Conservation (phyloP, 2,797 vertebrate genomes). For the Capromys pilorides region DNA sequence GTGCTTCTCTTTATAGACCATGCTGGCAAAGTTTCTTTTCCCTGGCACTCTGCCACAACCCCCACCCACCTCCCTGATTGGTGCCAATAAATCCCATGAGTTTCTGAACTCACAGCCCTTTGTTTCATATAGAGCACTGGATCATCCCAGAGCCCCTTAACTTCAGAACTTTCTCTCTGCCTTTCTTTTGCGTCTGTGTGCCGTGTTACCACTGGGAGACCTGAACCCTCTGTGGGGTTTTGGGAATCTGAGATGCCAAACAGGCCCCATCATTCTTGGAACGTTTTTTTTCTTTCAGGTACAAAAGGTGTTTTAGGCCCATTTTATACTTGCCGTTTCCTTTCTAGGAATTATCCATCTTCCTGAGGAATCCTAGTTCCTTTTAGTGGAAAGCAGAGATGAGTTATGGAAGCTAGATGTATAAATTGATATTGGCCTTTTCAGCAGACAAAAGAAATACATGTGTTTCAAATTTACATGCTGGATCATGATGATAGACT, state of each 20-base stretch:
- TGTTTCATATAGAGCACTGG: neutral
- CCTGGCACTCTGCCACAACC: neutral
- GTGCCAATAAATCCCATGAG: neutral
- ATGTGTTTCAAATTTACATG: neutral
- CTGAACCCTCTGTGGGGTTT: neutral
- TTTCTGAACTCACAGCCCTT: neutral
- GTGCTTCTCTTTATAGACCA: neutral
- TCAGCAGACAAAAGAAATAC: neutral
- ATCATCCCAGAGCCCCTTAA: neutral
- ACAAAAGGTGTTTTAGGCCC: neutral
- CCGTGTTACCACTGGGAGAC: neutral
- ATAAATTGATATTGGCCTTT: neutral
- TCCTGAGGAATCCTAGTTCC: neutral
- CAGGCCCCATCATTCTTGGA: neutral
- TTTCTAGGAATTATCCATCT: neutral
- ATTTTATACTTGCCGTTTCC: neutral
- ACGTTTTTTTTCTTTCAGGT: neutral
- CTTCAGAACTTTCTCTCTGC: neutral
- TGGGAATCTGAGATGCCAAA: neutral
- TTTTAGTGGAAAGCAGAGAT: neutral
- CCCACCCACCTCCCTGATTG: neutral
- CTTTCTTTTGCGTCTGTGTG: neutral
- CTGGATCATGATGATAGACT: too few species aligned
- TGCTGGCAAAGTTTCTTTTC: neutral
- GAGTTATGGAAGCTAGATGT: neutral